Evolutionary conservation across 2,113 vertebrate species (phyloP).

Genomic region (Laticauda laticaudata): DNA sequence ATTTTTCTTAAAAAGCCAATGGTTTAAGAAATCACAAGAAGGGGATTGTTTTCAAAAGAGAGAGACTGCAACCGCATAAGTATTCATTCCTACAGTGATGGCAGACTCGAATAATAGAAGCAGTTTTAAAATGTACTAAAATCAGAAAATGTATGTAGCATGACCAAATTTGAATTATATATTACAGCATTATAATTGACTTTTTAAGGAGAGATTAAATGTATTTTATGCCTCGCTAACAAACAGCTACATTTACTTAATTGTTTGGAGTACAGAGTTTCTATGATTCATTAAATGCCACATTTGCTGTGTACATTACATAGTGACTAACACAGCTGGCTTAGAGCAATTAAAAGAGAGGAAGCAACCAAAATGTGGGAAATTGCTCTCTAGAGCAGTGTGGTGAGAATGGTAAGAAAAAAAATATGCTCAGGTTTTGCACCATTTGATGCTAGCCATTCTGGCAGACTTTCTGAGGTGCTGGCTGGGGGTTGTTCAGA

Average conservation of each 20-base stretch:
- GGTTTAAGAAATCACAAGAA: not conserved
- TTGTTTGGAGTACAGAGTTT: conserved; percentile 78
- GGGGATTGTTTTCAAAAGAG: not conserved
- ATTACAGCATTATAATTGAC: conserved; percentile 82
- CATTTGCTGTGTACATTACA: conserved; percentile 74
- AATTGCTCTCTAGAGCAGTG: conserved; percentile 67
- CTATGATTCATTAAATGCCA: conserved; percentile 79
- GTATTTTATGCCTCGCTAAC: conserved; percentile 82
- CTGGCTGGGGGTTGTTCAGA: not conserved
- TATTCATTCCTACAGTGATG: not conserved
- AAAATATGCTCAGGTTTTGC: not conserved
- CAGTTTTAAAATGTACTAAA: conserved; percentile 71
- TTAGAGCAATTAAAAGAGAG: conserved; percentile 72
- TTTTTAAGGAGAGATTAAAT: conserved; percentile 83
- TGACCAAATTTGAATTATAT: conserved; percentile 82
- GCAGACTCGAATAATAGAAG: conserved; percentile 62
- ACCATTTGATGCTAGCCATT: conserved; percentile 35
- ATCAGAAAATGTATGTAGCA: conserved; percentile 78
- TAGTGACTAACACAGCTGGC: conserved; percentile 74
- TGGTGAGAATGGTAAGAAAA: conserved; percentile 58
- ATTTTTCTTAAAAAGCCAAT: not conserved
- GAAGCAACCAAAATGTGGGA: conserved; percentile 59
- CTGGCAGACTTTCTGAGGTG: not conserved
- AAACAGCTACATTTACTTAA: conserved; percentile 83
- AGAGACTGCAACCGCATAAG: not conserved